phyloP scores from a whole-genome alignment of 1,140 invertebrate species.

The Acromyrmex charruanus region DNA sequence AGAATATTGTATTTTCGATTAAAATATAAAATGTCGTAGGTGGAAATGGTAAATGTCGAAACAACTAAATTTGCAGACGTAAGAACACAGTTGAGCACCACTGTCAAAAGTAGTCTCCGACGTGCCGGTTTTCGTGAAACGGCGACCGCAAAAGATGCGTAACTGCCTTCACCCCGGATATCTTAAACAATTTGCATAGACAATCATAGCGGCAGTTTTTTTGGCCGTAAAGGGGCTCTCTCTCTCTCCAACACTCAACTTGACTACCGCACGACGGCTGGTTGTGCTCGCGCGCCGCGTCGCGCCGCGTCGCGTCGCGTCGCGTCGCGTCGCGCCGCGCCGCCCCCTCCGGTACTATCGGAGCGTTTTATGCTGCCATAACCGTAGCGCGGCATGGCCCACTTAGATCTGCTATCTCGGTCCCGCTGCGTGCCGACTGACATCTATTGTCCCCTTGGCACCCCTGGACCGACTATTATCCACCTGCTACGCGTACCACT shows the following conservation, averaged over 20 bases:
- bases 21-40: background rate
- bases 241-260: constrained; percentile 70
- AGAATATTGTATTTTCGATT: background rate
- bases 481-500: constrained; percentile 60
- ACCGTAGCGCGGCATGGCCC: constrained; percentile 86
- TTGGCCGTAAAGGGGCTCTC: constrained; percentile 82
- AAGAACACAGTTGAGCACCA: constrained; percentile 35
- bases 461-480: constrained; percentile 70
- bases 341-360: constrained; percentile 67
- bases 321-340: background rate
- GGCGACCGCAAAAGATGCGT: constrained; percentile 53
- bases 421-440: constrained; percentile 78
- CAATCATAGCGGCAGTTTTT: constrained; percentile 86
- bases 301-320: constrained; percentile 1
- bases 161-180: constrained; percentile 78
- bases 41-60: background rate
- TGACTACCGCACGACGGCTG: constrained; percentile 70
- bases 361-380: constrained; percentile 86
- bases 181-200: constrained; percentile 87
- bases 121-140: constrained; percentile 60
- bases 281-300: constrained; percentile 40
- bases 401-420: constrained; percentile 87
- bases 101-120: constrained; percentile 30
- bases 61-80: too few species aligned
- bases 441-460: constrained; percentile 83